Evolutionary conservation across 2,888 invertebrate species (phyloP).

Genomic region (Synanthedon andrenaeformis): DNA sequence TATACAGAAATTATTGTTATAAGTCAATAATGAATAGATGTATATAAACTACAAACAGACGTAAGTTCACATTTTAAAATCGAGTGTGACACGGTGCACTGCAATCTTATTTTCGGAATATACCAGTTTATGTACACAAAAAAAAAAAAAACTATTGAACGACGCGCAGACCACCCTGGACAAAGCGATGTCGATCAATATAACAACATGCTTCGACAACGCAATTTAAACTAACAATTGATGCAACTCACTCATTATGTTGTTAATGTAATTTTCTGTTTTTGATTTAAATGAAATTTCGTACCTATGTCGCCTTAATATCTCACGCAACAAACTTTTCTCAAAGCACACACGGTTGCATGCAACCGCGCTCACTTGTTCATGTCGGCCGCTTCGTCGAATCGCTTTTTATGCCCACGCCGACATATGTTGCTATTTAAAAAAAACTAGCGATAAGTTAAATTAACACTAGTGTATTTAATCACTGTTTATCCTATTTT

Average conservation of each 20-base stretch:
- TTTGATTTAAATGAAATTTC: no score
- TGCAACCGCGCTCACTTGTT: no score
- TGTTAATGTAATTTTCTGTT: no score
- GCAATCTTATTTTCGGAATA: background rate
- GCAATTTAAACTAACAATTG: conserved; percentile 7
- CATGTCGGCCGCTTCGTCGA: no score
- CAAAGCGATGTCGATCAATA: conserved; percentile 49
- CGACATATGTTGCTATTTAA: conserved; percentile 47
- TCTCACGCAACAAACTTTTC: no score
- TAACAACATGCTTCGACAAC: conserved; percentile 24
- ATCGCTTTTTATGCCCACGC: conserved; percentile 41
- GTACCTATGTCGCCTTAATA: no score
- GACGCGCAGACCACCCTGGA: conserved; percentile 34
- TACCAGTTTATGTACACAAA: conserved; percentile 13
- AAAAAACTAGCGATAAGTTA: conserved; percentile 3
- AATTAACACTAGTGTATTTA: no score
- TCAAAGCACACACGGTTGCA: no score
- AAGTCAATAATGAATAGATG: no score
- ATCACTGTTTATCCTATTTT: no score
- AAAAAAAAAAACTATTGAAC: conserved; percentile 26
- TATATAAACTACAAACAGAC: no score
- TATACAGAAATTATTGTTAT: no score
- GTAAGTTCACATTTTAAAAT: background rate
- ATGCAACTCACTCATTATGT: background rate
- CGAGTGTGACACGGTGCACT: background rate